Base-by-base conservation (phyloP, 2,888 invertebrate species). In the Uloborus plumipes region DNA sequence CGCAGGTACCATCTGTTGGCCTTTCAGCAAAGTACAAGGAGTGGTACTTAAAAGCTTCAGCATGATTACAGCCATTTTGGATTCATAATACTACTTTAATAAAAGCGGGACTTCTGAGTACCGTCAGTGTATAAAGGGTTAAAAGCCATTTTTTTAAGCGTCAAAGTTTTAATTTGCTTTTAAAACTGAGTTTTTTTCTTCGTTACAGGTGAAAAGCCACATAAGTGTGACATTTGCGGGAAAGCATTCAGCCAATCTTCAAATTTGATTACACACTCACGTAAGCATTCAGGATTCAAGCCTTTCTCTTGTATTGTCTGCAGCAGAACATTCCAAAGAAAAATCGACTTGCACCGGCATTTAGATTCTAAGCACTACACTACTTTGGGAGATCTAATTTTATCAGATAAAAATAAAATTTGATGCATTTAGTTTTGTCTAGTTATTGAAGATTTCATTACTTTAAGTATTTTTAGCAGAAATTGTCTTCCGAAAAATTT, bases 171-270 rank as follows among this genome's bases (percentile, higher is more conserved):
- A 39, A 39, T 7, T 11, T 9, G 39, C 9, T 9, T 39, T 39
- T 39, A 11, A 39, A 39, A 11, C 2, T n/a, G 1, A 39, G 14
- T 70, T 39, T 59, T 50, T 14, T 69, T 39, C n/a, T 58, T 15
- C 6, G 4, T 65, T 69, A 14, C 93, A 98, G 98, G 98, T 81
- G 98, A 99, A 89, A 99, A 99, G 88, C 98, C 98, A 0, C 98
- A 99, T 92, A 98, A 98, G 90, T 99, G 98, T 90, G 94, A 95
- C 87, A 96, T 98, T 47, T 99, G 99, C 89, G 98, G 98, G 50
- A 99, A 99, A 90, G 98, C 98, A 39, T 99, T 99, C 91, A 97
- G 97, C 87, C 98, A 99, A 90, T 97, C 97, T 87, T 98, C 98
- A 71, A 99, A 99, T 91, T 92, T 99, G 86, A 99, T 99, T 90